Conservation (phyloP, 2,888 invertebrate genomes). For the Calameuta filiformis region DNA sequence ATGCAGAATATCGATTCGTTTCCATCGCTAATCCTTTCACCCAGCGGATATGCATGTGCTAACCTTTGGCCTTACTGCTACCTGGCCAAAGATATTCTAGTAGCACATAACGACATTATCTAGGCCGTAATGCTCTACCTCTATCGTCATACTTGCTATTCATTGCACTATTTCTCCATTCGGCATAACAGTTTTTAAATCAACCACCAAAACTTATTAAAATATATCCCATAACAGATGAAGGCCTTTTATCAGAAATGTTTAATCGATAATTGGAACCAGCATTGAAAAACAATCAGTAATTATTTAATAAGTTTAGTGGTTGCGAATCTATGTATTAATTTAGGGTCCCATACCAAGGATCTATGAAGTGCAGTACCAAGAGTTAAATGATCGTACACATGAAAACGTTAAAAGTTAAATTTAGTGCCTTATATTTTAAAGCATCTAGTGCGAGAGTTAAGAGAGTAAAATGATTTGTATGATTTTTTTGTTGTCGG, state of each 20-base stretch:
- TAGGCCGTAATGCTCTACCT: slow-evolving; percentile 58
- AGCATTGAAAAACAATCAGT: neutral
- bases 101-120: slow-evolving; percentile 45
- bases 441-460: slow-evolving; percentile 39
- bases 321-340: slow-evolving; percentile 35
- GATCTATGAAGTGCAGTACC: slow-evolving; percentile 35
- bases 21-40: slow-evolving; percentile 14
- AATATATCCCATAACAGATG: slow-evolving; percentile 23
- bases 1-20: neutral
- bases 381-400: slow-evolving; percentile 27
- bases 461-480: slow-evolving; percentile 31
- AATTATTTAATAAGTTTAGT: slow-evolving; percentile 37
- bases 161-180: slow-evolving; percentile 45
- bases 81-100: slow-evolving; percentile 42
- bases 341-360: slow-evolving; percentile 25
- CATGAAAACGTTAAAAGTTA: slow-evolving; percentile 31
- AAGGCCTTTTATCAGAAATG: neutral
- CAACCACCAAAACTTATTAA: slow-evolving; percentile 48
- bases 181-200: slow-evolving; percentile 34
- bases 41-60: slow-evolving; percentile 46
- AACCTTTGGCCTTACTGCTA: slow-evolving; percentile 46
- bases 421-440: slow-evolving; percentile 41
- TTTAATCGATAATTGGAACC: slow-evolving; percentile 2
- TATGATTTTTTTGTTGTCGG: slow-evolving; percentile 3
- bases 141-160: slow-evolving; percentile 46